Evolutionary conservation across 2,797 vertebrate species (phyloP), one percentile per base, ranked within the genome.

Genomic region (Siniperca scherzeri): DNA sequence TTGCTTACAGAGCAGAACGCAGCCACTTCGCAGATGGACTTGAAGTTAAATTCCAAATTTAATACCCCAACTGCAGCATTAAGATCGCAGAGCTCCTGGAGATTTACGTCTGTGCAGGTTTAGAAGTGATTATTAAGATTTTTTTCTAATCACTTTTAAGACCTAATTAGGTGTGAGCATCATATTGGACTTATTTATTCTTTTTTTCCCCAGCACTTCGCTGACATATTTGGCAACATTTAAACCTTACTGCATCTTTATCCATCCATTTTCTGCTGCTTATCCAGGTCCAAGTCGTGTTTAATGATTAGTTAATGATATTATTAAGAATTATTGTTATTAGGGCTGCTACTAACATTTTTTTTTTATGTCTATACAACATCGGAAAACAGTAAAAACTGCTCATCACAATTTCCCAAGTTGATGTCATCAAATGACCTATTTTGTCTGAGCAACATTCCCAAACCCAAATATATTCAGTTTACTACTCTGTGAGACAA

Each of bases 1-100:
- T 38, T 73, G 80, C 84, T 90, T 62, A 74, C 88, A 1, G 84
- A 86, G 87, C 85, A 62, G 56, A 70, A 79, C 36, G 65, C 77
- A 38, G 52, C 84, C 38, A 19, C 80, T 74, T 66, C 84, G 67
- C 93, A 91, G 87, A 92, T 87, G 82, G 88, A 83, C 77, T 81
- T 71, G 10, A 56, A 76, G 82, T 65, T 71, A 62, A 48, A 80
- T 86, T 88, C 87, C 70, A 82, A 2, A 75, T 86, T 46, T 78
- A 86, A 88, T 77, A 66, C 76, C 74, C 80, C 69, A 33, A 66
- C 81, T 80, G 85, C 75, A 40, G 78, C 55, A 13, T 14, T 52
- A 38, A 73, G 78, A 80, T 84, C 79, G 42, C 77, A 3, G 3
- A 53, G 66, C 85, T 89, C 67, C 74, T 27, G 64, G 36, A 82